Evolutionary conservation across 1,140 invertebrate species (phyloP).

Genomic region (Conus ventricosus): DNA sequence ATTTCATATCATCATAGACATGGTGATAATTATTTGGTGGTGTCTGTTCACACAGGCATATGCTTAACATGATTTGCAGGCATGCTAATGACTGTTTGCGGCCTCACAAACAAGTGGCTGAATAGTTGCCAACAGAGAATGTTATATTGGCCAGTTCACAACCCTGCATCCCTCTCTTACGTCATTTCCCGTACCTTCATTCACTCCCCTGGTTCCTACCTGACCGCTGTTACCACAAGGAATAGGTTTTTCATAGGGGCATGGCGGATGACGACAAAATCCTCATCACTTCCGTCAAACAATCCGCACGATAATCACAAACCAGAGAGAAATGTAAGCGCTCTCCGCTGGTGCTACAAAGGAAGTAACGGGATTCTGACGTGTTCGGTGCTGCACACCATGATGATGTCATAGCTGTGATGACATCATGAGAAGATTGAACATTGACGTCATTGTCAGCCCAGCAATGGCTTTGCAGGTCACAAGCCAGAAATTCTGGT

Average conservation of each 20-base stretch:
- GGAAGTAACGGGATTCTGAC: background rate
- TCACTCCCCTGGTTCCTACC: background rate
- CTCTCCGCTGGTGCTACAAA: background rate
- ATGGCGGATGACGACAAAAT: background rate
- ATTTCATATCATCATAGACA: no score
- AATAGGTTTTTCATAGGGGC: background rate
- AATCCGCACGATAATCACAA: background rate
- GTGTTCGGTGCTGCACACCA: background rate
- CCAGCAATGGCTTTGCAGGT: background rate
- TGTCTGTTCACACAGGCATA: no score
- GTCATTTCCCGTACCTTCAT: no score
- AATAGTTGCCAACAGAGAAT: no score
- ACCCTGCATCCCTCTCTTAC: no score
- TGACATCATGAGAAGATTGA: background rate
- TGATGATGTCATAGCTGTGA: background rate
- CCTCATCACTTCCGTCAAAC: conserved; percentile 7
- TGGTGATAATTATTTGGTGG: no score
- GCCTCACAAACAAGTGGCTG: no score
- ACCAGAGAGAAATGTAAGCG: background rate
- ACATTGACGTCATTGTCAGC: background rate
- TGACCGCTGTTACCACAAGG: background rate
- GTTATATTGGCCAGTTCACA: no score
- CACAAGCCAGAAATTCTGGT: background rate
- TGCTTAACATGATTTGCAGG: no score
- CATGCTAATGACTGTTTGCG: no score